Base-by-base conservation (phyloP, 2,113 vertebrate genomes). In the Indri indri region DNA sequence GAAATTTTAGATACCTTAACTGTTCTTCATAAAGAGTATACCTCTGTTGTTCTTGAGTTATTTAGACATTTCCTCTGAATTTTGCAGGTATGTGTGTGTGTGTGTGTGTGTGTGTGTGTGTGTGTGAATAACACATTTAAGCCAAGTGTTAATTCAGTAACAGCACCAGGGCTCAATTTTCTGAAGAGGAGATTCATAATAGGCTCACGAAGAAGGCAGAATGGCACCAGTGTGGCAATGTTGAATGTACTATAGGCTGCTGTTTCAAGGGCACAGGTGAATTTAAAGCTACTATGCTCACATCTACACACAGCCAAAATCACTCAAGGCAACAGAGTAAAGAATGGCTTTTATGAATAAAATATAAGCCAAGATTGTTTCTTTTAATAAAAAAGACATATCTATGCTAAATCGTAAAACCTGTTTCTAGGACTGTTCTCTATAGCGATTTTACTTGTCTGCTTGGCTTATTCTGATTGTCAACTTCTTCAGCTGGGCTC, bases 231-330 rank as follows among this genome's bases (percentile, higher is more conserved):
- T 87, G 10, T 80, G 96, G 52, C 23, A 66, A 85, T 89, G 65
- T 45, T 95, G 47, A 93, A 96, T 70, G 92, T 54, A 54, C 65
- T 92, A 79, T 47, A 94, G 90, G 50, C 61, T 92, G 96, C 97
- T 97, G 73, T 92, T 98, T 98, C 91, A 93, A 98, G 98, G 98
- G 81, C 66, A 91, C 96, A 97, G 97, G 97, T 98, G 97, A 96
- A 98, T 98, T 97, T 97, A 96, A 98, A 98, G 89, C 91, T 90
- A 14, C 85, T 37, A 11, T 6, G 52, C 77, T 97, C 92, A 94
- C 95, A 98, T 66, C 97, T 92, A 95, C 74, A 89, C 65, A 0
- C 74, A 92, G 96, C 93, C 90, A 86, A 97, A 98, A 97, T 90
- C 87, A 42, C 7, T 91, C 97, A 98, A 70, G 57, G 90, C 92